Evolutionary conservation across 2,888 invertebrate species (phyloP).

Genomic region (Drosophila multiciliata): DNA sequence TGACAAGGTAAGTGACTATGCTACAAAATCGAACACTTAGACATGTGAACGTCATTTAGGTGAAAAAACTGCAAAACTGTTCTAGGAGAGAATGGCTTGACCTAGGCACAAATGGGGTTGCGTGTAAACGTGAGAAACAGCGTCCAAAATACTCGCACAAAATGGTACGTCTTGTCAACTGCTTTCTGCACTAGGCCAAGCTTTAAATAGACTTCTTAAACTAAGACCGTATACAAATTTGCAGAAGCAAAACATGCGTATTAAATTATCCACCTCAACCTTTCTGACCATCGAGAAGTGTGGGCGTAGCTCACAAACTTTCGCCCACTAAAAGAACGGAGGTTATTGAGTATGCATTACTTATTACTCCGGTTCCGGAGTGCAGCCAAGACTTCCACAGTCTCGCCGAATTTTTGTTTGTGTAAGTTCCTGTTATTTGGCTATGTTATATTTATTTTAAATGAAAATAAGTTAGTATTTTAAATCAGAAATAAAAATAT

Average conservation of each 20-base stretch:
- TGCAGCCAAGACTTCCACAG: conserved; percentile 36
- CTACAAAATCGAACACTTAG: background rate
- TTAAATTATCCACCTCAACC: conserved; percentile 87
- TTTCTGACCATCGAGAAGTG: conserved; percentile 86
- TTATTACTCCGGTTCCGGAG: conserved; percentile 21
- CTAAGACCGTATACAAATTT: conserved; percentile 60
- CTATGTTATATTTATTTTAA: conserved; percentile 42
- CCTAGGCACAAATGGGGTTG: conserved; percentile 51
- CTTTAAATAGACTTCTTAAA: conserved; percentile 11
- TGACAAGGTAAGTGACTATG: conserved; percentile 68
- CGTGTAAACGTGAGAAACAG: conserved; percentile 65
- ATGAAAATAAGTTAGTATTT: conserved; percentile 53
- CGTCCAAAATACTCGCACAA: conserved; percentile 79
- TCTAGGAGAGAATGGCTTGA: conserved; percentile 30
- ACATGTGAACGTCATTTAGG: conserved; percentile 12
- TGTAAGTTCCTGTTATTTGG: conserved; percentile 36
- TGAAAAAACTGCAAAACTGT: conserved; percentile 34
- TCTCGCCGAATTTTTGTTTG: conserved; percentile 19
- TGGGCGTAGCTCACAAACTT: conserved; percentile 85
- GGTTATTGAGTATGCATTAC: background rate
- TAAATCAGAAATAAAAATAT: conserved; percentile 42
- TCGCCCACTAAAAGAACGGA: conserved; percentile 66
- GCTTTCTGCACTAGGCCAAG: background rate
- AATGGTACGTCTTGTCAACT: conserved; percentile 53
- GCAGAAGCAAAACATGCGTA: conserved; percentile 85